Base-by-base conservation (phyloP, 1,140 invertebrate species). In the Aphaenogaster floridana region DNA sequence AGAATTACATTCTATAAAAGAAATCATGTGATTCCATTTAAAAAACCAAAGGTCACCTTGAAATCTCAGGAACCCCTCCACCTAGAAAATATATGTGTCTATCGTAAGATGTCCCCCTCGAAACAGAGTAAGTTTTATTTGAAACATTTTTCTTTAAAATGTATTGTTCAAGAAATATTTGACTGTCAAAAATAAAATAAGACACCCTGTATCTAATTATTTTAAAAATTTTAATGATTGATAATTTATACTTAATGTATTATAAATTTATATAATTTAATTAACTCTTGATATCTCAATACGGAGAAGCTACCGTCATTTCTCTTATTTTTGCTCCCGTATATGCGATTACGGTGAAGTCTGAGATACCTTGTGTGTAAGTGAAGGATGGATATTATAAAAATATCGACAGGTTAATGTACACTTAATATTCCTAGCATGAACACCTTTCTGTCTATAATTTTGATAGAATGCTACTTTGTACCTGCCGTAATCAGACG, bases 391-490 rank as follows among this genome's bases (percentile, higher is more conserved):
- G 9, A n/a, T 48, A 45, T 64, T 64, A 64, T 78, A 64, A 64
- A 39, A 80, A 54, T 42, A 69, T 42, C 36, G 13, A 21, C 1
- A 13, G 13, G 3, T 59, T 83, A 34, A 81, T 39, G 11, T 71
- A 45, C 7, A 21, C 15, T 72, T 15, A 17, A 45, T 48, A 83
- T 83, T 48, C 68, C 3, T n/a, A 54, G 21, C 45, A 59, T 5
- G 39, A 21, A 48, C 21, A 36, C 7, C 21, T 48, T 74, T 74
- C 13, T 59, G 9, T 21, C 13, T 36, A 3, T 83, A 83, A 36
- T 74, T 83, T 48, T 36, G 13, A 36, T 74, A 72, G 21, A 17
- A 34, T 52, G 39, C 28, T 7, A 54, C n/a, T 54, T 45, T 69
- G 3, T 80, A 52, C 9, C 11, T 45, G 39, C 11, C 5, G 8